phyloP scores from a whole-genome alignment of 2,797 vertebrate genomes.

The Gouania willdenowi region DNA sequence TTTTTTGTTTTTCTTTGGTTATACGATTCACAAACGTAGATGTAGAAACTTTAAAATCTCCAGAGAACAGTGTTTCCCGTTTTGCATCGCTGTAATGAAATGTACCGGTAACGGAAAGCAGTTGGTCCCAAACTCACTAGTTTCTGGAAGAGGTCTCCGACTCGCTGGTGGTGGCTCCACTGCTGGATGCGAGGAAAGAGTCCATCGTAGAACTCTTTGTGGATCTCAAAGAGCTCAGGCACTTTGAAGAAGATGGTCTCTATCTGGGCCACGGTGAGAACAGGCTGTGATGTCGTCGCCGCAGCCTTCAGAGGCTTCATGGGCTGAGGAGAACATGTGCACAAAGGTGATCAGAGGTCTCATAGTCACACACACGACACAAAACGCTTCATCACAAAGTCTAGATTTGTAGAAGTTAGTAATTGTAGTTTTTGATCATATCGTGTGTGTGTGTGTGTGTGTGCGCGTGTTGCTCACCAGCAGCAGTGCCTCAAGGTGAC shows the following conservation, averaged over 20 bases:
- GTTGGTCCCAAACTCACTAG: no score
- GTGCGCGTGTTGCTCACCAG: slow-evolving; percentile 78
- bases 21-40: no score
- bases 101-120: no score
- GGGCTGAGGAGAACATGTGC: slow-evolving; percentile 79
- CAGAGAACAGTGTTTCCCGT: no score
- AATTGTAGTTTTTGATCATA: no score
- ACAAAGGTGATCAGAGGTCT: no score
- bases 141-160: slow-evolving; percentile 98
- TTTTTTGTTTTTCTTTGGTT: no score
- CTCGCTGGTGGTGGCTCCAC: slow-evolving; percentile 94
- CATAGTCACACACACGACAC: not conserved
- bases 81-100: no score
- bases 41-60: not conserved
- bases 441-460: not conserved
- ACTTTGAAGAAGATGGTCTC: slow-evolving; percentile 99
- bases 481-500: slow-evolving; percentile 92
- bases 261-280: slow-evolving; percentile 90
- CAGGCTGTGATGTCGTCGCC: slow-evolving; percentile 94
- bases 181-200: slow-evolving; percentile 91
- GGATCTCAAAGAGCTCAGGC: slow-evolving; percentile 96
- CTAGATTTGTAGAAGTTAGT: no score
- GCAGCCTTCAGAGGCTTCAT: slow-evolving; percentile 97
- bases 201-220: slow-evolving; percentile 95
- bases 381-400: not conserved